Evolutionary conservation across 1,140 invertebrate species (phyloP).

Genomic region (Drosophila azteca): DNA sequence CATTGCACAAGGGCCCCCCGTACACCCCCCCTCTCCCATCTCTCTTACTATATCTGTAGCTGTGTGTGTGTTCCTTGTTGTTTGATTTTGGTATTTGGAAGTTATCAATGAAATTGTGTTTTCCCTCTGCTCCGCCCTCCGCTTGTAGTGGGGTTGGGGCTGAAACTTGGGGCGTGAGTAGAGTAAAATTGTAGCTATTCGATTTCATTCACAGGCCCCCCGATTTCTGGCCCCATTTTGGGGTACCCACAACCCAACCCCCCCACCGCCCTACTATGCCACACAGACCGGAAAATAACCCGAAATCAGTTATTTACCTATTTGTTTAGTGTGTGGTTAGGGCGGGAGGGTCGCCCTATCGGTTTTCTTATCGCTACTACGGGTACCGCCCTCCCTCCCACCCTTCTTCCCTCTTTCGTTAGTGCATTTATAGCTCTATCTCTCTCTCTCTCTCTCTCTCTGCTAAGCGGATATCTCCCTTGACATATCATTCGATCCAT

Average conservation of each 20-base stretch:
- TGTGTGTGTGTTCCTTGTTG: slow-evolving; percentile 17
- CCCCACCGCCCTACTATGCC: neutral
- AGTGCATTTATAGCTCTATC: too few species aligned
- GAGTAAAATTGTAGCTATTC: slow-evolving; percentile 53
- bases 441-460: too few species aligned
- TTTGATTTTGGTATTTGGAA: slow-evolving; percentile 62
- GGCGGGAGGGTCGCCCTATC: slow-evolving; percentile 11
- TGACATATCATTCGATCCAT: too few species aligned
- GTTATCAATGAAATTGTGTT: slow-evolving; percentile 71
- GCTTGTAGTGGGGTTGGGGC: too few species aligned
- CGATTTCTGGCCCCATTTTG: neutral
- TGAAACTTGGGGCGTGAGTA: neutral
- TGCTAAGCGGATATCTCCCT: too few species aligned
- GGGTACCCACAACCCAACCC: too few species aligned
- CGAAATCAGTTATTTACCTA: slow-evolving; percentile 21
- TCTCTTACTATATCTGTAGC: neutral
- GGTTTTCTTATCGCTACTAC: slow-evolving; percentile 14
- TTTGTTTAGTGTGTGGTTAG: neutral
- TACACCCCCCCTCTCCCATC: neutral
- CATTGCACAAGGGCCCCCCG: slow-evolving; percentile 47
- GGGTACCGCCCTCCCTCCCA: neutral
- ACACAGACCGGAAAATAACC: neutral
- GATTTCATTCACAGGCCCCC: slow-evolving; percentile 54
- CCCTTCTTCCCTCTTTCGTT: too few species aligned
- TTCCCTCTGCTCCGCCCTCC: slow-evolving; percentile 12